phyloP scores from a whole-genome alignment of 2,888 invertebrate genomes.

The Phyllotreta striolata region DNA sequence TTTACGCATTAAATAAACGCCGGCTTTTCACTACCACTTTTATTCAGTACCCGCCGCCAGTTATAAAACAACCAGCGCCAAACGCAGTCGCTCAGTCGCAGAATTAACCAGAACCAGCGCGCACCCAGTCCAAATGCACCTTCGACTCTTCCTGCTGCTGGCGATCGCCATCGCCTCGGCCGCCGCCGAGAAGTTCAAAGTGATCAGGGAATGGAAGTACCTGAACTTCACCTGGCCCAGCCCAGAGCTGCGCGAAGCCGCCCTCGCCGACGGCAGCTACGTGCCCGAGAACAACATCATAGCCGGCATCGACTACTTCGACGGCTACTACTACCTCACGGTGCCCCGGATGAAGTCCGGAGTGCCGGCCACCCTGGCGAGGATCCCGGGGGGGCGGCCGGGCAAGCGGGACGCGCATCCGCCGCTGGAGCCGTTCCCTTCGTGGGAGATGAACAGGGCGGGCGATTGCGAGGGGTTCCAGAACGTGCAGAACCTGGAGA shows the following conservation, averaged over 20 bases:
- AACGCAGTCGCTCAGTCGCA: too few species aligned
- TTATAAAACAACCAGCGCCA: too few species aligned
- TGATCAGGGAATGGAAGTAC: constrained; percentile 77
- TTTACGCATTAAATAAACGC: too few species aligned
- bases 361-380: constrained; percentile 74
- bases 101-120: constrained; percentile 14
- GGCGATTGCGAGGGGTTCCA: constrained; percentile 76
- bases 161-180: constrained; percentile 26
- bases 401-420: constrained; percentile 63
- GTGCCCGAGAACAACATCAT: constrained; percentile 74
- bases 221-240: constrained; percentile 75
- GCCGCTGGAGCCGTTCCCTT: constrained; percentile 73
- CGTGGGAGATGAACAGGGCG: constrained; percentile 72
- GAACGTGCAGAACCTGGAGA: constrained; percentile 78
- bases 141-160: constrained; percentile 29
- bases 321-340: constrained; percentile 72
- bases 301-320: constrained; percentile 73
- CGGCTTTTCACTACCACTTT: too few species aligned
- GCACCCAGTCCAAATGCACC: constrained; percentile 31
- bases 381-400: constrained; percentile 63
- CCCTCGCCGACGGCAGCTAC: constrained; percentile 67
- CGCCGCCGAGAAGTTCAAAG: constrained; percentile 63
- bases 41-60: too few species aligned
- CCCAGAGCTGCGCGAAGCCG: constrained; percentile 65
- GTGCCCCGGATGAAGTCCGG: constrained; percentile 75